Percentiles rank a stretch among this genome's conserved stretches.
Conservation (phyloP, 2,888 invertebrate species). For the Cephus rjabovi region DNA sequence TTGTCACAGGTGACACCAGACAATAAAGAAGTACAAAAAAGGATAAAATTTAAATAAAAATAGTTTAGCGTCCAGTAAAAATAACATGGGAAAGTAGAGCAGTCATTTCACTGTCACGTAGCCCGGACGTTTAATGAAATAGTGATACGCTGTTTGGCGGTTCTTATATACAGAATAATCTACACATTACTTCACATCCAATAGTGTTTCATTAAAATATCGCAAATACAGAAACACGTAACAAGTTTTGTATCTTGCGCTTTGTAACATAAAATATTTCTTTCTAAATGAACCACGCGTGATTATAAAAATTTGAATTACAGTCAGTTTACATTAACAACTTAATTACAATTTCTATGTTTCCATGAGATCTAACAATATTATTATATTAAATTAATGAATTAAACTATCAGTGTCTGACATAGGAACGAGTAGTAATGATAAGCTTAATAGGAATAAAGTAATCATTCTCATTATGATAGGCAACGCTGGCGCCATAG, state of each 20-base stretch:
- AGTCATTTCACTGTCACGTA: not conserved
- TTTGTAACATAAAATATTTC: not conserved
- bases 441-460: not conserved
- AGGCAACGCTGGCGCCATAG: not conserved
- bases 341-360: not conserved
- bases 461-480: not conserved
- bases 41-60: not conserved
- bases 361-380: not conserved
- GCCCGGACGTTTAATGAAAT: conserved; percentile 12
- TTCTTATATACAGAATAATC: not conserved
- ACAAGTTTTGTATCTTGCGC: not conserved
- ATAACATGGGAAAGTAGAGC: not conserved
- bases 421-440: not conserved
- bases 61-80: not conserved
- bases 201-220: not conserved
- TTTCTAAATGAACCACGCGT: not conserved
- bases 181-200: not conserved
- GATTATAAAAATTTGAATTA: not conserved
- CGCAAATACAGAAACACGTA: not conserved
- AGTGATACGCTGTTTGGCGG: conserved; percentile 20
- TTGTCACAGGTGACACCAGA: too few species aligned
- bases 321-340: not conserved
- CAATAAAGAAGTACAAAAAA: too few species aligned
- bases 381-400: not conserved
- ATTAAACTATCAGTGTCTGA: not conserved